Evolutionary conservation across 2,797 vertebrate genomes (phyloP).

Genomic region (Ctenopoma multispine): DNA sequence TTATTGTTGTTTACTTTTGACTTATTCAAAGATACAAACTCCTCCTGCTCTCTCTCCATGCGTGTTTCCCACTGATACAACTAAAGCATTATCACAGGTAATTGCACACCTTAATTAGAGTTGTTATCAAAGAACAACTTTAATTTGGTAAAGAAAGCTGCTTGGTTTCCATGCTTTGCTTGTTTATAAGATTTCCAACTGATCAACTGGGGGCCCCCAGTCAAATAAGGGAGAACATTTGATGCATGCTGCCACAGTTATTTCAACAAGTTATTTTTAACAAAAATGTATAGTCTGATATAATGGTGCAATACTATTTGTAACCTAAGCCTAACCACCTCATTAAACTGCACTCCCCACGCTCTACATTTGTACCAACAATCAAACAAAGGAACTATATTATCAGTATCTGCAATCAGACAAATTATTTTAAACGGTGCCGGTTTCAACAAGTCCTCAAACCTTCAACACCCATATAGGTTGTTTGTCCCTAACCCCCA

Average conservation of each 20-base stretch:
- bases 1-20: neutral
- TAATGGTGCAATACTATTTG: neutral
- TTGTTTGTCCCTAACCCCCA: too few relatives aligned
- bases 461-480: too few relatives aligned
- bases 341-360: too few relatives aligned
- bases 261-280: too few relatives aligned
- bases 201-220: conserved; percentile 11
- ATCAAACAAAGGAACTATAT: too few relatives aligned
- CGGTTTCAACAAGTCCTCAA: too few relatives aligned
- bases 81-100: conserved; percentile 50
- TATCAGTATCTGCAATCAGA: too few relatives aligned
- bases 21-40: conserved; percentile 24
- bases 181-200: conserved; percentile 32
- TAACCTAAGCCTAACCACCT: neutral
- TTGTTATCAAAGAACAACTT: conserved; percentile 36
- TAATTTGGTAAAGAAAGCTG: conserved; percentile 17
- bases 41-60: neutral
- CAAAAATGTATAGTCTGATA: neutral
- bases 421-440: too few relatives aligned
- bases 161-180: conserved; percentile 22
- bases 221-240: conserved; percentile 17
- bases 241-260: neutral
- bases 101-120: conserved; percentile 62
- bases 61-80: conserved; percentile 37
- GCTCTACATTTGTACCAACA: too few relatives aligned